Conservation (phyloP, 2,797 vertebrate species). For the Acanthurus tractus region DNA sequence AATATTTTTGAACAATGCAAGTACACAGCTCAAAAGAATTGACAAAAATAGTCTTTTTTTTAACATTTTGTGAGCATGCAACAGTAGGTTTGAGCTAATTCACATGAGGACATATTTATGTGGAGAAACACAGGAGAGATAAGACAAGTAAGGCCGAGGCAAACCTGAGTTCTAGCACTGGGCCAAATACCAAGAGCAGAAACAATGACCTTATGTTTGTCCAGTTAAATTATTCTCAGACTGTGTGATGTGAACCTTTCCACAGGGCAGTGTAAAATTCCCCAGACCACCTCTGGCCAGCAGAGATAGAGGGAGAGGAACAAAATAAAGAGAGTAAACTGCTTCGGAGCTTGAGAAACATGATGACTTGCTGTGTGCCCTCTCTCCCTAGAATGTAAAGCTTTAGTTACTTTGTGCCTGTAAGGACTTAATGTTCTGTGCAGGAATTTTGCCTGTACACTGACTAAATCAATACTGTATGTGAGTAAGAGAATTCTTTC, state of each 20-base stretch:
- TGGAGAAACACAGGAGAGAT: slow-evolving; percentile 5
- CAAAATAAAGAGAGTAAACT: slow-evolving; percentile 16
- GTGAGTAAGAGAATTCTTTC: slow-evolving; percentile 27
- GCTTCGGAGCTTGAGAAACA: slow-evolving; percentile 31
- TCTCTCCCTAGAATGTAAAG: slow-evolving; percentile 20
- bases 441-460: slow-evolving; percentile 23
- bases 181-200: slow-evolving; percentile 21
- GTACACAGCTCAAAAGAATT: too few relatives aligned
- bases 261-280: slow-evolving; percentile 23
- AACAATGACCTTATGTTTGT: slow-evolving; percentile 36
- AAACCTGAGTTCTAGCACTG: slow-evolving; percentile 12
- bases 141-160: neutral
- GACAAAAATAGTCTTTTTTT: too few relatives aligned
- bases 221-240: slow-evolving; percentile 34
- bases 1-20: too few relatives aligned
- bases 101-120: slow-evolving; percentile 8
- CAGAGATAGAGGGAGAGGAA: slow-evolving; percentile 19
- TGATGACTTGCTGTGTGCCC: slow-evolving; percentile 11
- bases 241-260: slow-evolving; percentile 38
- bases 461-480: slow-evolving; percentile 52
- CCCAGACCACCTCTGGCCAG: slow-evolving; percentile 25
- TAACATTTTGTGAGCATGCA: too few relatives aligned
- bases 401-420: slow-evolving; percentile 33
- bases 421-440: slow-evolving; percentile 34
- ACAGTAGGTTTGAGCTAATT: neutral